Base-by-base conservation (phyloP, 2,888 invertebrate genomes). In the Rhamphomyia laevipes region DNA sequence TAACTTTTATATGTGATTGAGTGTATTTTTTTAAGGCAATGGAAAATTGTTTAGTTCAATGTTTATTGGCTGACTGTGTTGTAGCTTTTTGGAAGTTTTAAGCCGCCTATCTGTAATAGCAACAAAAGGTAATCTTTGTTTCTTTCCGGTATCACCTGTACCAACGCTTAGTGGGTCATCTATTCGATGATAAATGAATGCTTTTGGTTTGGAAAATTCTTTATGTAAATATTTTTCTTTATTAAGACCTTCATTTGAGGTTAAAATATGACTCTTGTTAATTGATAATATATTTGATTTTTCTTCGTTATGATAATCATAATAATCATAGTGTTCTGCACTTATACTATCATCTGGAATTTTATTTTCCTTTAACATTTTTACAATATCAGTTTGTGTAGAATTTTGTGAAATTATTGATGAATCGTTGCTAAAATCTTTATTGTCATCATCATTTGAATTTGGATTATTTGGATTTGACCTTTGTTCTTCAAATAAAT, bases 81-180 rank as follows among this genome's bases (percentile, higher is more conserved):
- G 18, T 40, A 18, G 18, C 56, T 61, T 66, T 54, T 63, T 62
- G 17, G 64, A 57, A 46, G 60, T 63, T 50, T 67, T 68, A 47
- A 69, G 58, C n/a, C 68, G 63, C 27, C 67, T 62, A 54, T 69
- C 70, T 47, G 69, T 69, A 51, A 69, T 69, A 52, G 69, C 69
- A 48, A 69, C 69, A 57, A 69, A 69, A 3, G 69, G 69, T 50
- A 69, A 54, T 21, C 67, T 63, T 54, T 69, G 68, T 53, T 68
- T 68, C 16, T 62, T 66, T 31, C 61, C 62, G 12, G 56, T 57
- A 33, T 56, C 51, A 18, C 63, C 62, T 13, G 61, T 58, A 23
- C 64, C 64, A 30, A 63, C 61, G 4, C 62, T 49, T 45, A 62
- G 60, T 4, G 65, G 63, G 43, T 62, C 65, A 54, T 67, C 68